These are phyloP conservation scores for Lathronympha strigana DNA, from an alignment of 2,888 invertebrate genomes.

Conservation along the genomic window DNA sequence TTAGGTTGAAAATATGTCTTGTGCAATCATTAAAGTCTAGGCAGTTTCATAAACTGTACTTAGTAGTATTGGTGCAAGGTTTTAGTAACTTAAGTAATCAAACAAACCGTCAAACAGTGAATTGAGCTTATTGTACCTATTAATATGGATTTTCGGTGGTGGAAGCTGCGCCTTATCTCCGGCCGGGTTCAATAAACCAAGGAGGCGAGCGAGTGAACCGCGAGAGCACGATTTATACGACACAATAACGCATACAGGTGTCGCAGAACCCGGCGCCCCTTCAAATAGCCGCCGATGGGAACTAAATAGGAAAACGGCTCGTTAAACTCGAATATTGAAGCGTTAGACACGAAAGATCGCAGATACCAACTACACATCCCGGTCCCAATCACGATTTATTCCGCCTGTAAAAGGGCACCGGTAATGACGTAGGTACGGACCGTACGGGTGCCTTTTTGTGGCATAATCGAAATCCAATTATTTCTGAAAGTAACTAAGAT, in stretches of 20 bases:
- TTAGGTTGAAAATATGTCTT: neutral
- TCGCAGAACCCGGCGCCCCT: conserved; percentile 71
- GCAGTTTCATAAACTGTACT: neutral
- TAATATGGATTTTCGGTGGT: conserved; percentile 59
- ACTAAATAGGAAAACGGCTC: conserved; percentile 71
- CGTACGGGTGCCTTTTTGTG: conserved; percentile 69
- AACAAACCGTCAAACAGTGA: neutral
- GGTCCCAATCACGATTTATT: conserved; percentile 77
- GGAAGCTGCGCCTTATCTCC: conserved; percentile 69
- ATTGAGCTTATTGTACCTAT: neutral
- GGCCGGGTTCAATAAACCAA: conserved; percentile 77
- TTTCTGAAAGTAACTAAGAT: conserved; percentile 79
- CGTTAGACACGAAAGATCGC: conserved; percentile 73
- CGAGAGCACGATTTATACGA: conserved; percentile 74
- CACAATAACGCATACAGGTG: conserved; percentile 82
- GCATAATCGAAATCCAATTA: conserved; percentile 83
- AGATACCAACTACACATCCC: conserved; percentile 69
- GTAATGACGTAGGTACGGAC: conserved; percentile 70
- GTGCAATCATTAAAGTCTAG: neutral
- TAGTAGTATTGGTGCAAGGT: too few species aligned
- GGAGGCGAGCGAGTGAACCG: conserved; percentile 70
- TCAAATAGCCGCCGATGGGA: conserved; percentile 72
- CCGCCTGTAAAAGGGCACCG: conserved; percentile 76
- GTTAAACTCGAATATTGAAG: conserved; percentile 68
- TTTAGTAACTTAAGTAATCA: too few species aligned